Base-by-base conservation (phyloP, 2,797 vertebrate genomes). In the Sphaeramia orbicularis region DNA sequence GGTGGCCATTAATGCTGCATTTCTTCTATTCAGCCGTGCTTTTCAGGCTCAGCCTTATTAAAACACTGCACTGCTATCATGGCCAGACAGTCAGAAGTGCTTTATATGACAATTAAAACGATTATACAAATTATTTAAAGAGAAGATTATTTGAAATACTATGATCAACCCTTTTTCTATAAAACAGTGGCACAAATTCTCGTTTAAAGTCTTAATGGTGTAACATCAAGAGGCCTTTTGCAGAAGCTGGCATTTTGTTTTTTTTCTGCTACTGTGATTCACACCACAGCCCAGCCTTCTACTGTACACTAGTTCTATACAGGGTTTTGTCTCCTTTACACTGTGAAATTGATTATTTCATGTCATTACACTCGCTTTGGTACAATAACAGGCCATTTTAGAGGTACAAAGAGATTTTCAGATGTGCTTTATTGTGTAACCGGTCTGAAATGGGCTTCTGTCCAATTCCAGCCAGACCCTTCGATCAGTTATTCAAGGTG, bases 291-390 rank as follows among this genome's bases (percentile, higher is more conserved):
- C 21, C 4, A 19, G 6, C 18, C 19, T 12, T 8, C 40, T 40
- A 19, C 24, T 27, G 24, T 6, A 27, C 6, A 27, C 30, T 13
- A 62, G 49, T 16, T 56, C 24, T 71, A 63, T 35, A 13, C 7
- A 7, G 8, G 4, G n/a, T 10, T 32, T 16, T 11, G 18, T 24
- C n/a, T 13, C 7, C 7, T 36, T 40, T 18, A n/a, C 19, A 32
- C 18, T 1, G 16, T 8, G 10, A 7, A 24, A 36, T 48, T 13
- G 6, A 14, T 49, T 42, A 54, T 65, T 42, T 62, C 8, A 66
- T 18, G 49, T 51, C 38, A 53, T 36, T 50, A 38, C 5, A 32
- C 15, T 19, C 6, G 21, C 18, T 47, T 70, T 3, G 0, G 45
- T 41, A 61, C 2, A n/a, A 21, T 27, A 24, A 51, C 42, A 61